These are phyloP conservation scores for Lagodon rhomboides DNA, from an alignment of 2,797 vertebrate genomes.

Conservation along the genomic window DNA sequence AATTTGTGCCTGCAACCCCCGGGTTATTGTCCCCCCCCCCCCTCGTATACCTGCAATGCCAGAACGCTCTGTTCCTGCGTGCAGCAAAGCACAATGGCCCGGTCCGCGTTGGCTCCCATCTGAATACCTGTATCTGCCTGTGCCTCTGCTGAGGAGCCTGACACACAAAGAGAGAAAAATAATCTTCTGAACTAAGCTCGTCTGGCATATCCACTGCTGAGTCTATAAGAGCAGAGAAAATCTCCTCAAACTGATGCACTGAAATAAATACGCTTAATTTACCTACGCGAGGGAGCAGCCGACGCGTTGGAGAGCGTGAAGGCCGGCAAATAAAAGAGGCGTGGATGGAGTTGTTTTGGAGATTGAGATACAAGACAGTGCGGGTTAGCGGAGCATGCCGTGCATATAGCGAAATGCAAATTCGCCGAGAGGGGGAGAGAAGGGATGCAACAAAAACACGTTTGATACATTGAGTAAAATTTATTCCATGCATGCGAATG, in stretches of 20 bases:
- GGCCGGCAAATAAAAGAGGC: constrained; percentile 80
- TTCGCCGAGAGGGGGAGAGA: constrained; percentile 71
- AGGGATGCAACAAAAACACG: constrained; percentile 79
- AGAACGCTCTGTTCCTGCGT: constrained; percentile 77
- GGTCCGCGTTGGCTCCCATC: constrained; percentile 76
- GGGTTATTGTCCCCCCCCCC: constrained; percentile 76
- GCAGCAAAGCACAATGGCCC: constrained; percentile 76
- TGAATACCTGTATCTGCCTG: constrained; percentile 83
- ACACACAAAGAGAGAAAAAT: constrained; percentile 82
- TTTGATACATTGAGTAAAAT: constrained; percentile 83
- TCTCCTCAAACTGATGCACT: constrained; percentile 82
- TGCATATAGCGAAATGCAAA: constrained; percentile 79
- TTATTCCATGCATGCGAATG: constrained; percentile 85
- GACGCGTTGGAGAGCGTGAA: constrained; percentile 67
- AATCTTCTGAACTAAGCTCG: constrained; percentile 86
- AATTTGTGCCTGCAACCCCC: constrained; percentile 80
- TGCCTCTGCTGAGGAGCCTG: constrained; percentile 76
- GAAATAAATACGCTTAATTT: constrained; percentile 86
- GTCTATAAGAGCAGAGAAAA: constrained; percentile 84
- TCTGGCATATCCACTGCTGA: constrained; percentile 83
- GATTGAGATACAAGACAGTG: constrained; percentile 76
- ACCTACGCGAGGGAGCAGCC: constrained; percentile 58
- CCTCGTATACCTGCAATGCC: constrained; percentile 79
- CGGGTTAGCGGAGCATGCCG: constrained; percentile 76
- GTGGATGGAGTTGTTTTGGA: constrained; percentile 73